Evolutionary conservation across 2,797 vertebrate species (phyloP).

Genomic region (Darevskia nairensis): DNA sequence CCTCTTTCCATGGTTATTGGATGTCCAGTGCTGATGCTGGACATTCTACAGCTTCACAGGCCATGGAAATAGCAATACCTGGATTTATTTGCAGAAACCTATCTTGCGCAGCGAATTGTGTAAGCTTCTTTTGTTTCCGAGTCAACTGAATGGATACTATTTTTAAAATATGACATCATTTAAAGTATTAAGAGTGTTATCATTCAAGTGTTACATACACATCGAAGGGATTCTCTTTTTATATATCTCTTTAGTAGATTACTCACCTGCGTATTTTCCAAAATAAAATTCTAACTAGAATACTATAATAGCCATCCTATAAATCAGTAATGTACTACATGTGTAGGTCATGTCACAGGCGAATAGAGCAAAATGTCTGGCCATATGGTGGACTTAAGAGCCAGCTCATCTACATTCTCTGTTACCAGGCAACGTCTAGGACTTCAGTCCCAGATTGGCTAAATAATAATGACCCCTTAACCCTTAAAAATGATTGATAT

Average conservation of each 20-base stretch:
- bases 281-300: not conserved
- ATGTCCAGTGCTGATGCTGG: too few species aligned
- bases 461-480: slow-evolving; percentile 39
- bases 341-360: slow-evolving; percentile 48
- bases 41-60: not conserved
- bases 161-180: not conserved
- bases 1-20: too few species aligned
- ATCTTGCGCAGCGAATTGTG: not conserved
- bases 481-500: slow-evolving; percentile 38
- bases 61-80: not conserved
- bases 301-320: slow-evolving; percentile 8
- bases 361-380: slow-evolving; percentile 51
- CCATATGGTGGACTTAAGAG: slow-evolving; percentile 35
- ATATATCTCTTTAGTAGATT: not conserved
- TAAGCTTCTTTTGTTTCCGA: not conserved
- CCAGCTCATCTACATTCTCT: slow-evolving; percentile 37
- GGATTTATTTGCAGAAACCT: not conserved
- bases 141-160: not conserved
- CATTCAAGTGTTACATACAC: not conserved
- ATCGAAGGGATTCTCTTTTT: not conserved
- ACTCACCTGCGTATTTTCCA: not conserved
- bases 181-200: slow-evolving; percentile 16
- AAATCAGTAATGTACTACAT: slow-evolving; percentile 30
- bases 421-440: slow-evolving; percentile 58
- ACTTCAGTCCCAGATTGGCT: slow-evolving; percentile 41